Evolutionary conservation across 1,140 invertebrate species (phyloP).

Genomic region (Medauroidea extradentata): DNA sequence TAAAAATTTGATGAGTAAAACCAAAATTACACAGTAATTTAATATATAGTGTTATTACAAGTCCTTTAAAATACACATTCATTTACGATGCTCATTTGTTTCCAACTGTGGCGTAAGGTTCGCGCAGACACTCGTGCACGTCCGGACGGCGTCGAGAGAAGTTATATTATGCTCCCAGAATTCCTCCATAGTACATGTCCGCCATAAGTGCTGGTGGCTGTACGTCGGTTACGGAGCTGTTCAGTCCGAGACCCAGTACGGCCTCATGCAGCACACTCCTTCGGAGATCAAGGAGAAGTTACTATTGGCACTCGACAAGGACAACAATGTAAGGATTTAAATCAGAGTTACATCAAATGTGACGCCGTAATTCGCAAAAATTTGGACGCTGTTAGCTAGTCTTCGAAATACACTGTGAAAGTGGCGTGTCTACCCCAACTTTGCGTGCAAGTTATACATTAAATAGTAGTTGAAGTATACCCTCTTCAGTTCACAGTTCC

Average conservation of each 20-base stretch:
- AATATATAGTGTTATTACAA: background rate
- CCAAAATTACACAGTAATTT: no score
- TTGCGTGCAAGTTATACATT: conserved; percentile 17
- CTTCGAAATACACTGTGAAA: conserved; percentile 26
- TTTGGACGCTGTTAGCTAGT: conserved; percentile 11
- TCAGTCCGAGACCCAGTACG: conserved; percentile 40
- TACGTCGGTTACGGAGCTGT: conserved; percentile 39
- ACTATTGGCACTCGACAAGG: conserved; percentile 55
- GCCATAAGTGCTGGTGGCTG: conserved; percentile 43
- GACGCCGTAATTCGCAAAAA: conserved; percentile 14
- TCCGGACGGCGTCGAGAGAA: conserved; percentile 10
- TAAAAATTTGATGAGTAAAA: no score
- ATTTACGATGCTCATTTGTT: no score
- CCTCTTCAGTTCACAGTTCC: conserved; percentile 5
- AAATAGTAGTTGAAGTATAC: conserved; percentile 15
- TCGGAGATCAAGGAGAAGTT: conserved; percentile 57
- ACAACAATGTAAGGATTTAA: conserved; percentile 56
- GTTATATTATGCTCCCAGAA: conserved; percentile 36
- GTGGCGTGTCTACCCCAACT: conserved; percentile 26
- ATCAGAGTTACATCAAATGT: conserved; percentile 17
- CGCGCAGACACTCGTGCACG: background rate
- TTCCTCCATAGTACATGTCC: conserved; percentile 40
- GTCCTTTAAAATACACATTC: background rate
- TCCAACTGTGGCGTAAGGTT: background rate
- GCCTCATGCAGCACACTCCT: conserved; percentile 54